Conservation (phyloP, 2,113 vertebrate species). For the Heptranchias perlo region DNA sequence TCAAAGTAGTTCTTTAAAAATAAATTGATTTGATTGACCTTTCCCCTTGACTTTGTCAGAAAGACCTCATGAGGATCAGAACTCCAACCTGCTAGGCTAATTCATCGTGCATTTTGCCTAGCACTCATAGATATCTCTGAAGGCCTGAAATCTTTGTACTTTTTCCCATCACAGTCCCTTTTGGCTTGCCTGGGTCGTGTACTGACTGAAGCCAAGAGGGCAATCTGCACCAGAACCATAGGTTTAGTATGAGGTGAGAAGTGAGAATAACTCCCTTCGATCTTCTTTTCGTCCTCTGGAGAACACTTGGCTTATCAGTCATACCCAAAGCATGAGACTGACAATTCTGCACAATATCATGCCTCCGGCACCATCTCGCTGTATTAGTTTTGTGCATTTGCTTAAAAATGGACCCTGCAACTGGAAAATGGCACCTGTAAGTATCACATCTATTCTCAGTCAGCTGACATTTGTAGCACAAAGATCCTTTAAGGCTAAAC, state of each 20-base stretch:
- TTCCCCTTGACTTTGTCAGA: background rate
- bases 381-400: background rate
- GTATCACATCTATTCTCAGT: background rate
- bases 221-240: background rate
- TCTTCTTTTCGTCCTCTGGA: background rate
- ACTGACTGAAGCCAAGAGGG: background rate
- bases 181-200: background rate
- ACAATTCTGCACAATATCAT: background rate
- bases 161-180: background rate
- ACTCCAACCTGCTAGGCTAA: background rate
- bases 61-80: background rate
- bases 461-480: background rate
- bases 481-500: background rate
- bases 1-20: background rate
- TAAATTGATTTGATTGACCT: slow-evolving; percentile 30
- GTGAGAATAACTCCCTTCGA: background rate
- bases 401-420: background rate
- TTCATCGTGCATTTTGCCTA: background rate
- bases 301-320: too few relatives aligned
- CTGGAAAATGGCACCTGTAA: background rate
- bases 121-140: background rate
- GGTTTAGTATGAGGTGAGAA: background rate
- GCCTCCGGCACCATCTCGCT: background rate
- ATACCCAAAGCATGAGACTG: background rate
- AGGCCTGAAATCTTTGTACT: background rate